Base-by-base conservation (phyloP, 1,140 invertebrate genomes). In the Geopemphigus sp. region DNA sequence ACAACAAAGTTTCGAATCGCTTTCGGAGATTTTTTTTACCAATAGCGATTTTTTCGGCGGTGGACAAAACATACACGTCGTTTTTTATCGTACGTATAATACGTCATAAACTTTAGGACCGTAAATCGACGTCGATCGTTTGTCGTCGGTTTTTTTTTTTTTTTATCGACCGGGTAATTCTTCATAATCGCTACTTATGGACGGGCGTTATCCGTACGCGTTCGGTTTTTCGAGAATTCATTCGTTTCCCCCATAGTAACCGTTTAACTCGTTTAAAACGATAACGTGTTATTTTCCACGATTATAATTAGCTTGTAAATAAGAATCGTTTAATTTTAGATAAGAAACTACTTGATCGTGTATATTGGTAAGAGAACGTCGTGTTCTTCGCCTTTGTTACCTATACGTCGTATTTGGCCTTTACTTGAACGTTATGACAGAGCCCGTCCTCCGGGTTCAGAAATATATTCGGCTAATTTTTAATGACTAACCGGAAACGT, bases 251-350 rank as follows among this genome's bases (percentile, higher is more conserved):
- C n/a, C n/a, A n/a, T n/a, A n/a, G n/a, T n/a, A n/a, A n/a, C n/a
- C n/a, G n/a, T n/a, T n/a, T n/a, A n/a, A n/a, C n/a, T n/a, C n/a
- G n/a, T n/a, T n/a, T n/a, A n/a, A n/a, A n/a, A n/a, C n/a, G n/a
- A n/a, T n/a, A n/a, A n/a, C n/a, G n/a, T n/a, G n/a, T n/a, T n/a
- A 3, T 57, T 57, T 32, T 45, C 22, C 32, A 32, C 11, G 10
- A 10, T 26, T 10, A 17, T 61, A 45, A 61, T 76, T 1, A 26
- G 47, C 22, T 50, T 61, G 57, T 76, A 47, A n/a, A 24, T 24
- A 39, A n/a, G n/a, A n/a, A n/a, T 50, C 47, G 47, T 50, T 61
- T 76, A 61, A 76, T 76, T 76, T 4, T n/a, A 24, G 61, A 57
- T 10, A 24, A 74, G 57, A 76, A 47, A 45, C 32, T 61, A 59